Conservation (phyloP, 2,113 vertebrate genomes). For the Zosterops japonicus region DNA sequence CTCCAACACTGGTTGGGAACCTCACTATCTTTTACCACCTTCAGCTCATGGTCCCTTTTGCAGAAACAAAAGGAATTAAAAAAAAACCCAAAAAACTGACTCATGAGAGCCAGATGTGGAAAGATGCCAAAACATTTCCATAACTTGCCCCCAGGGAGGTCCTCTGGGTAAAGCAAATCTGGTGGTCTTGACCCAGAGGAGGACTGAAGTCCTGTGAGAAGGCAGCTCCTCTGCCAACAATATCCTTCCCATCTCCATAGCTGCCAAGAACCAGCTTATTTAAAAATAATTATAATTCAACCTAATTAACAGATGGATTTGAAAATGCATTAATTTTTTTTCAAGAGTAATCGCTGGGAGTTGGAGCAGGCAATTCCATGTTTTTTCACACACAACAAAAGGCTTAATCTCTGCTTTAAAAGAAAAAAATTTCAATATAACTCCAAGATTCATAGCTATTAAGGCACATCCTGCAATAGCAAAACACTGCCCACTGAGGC, state of each 20-base stretch:
- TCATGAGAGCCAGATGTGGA: neutral
- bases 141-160: neutral
- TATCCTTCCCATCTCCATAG: neutral
- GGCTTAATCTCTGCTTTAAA: constrained; percentile 44
- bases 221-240: neutral
- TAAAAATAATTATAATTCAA: constrained; percentile 57
- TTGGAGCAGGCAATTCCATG: constrained; percentile 17
- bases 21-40: neutral
- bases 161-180: neutral
- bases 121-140: neutral
- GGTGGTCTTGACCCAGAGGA: neutral
- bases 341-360: constrained; percentile 4
- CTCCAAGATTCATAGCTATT: neutral
- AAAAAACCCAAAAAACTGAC: neutral
- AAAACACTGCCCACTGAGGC: neutral
- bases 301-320: constrained; percentile 51
- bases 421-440: constrained; percentile 19
- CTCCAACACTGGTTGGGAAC: neutral
- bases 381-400: constrained; percentile 60
- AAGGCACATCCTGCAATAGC: neutral
- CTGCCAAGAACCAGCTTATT: constrained; percentile 43
- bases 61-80: neutral
- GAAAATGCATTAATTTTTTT: constrained; percentile 44
- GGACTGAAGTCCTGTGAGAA: neutral
- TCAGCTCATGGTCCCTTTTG: neutral